Percentiles rank a stretch among this genome's conserved stretches.
Conservation (phyloP, 2,113 vertebrate species). For the Trochalopteron elliotii region DNA sequence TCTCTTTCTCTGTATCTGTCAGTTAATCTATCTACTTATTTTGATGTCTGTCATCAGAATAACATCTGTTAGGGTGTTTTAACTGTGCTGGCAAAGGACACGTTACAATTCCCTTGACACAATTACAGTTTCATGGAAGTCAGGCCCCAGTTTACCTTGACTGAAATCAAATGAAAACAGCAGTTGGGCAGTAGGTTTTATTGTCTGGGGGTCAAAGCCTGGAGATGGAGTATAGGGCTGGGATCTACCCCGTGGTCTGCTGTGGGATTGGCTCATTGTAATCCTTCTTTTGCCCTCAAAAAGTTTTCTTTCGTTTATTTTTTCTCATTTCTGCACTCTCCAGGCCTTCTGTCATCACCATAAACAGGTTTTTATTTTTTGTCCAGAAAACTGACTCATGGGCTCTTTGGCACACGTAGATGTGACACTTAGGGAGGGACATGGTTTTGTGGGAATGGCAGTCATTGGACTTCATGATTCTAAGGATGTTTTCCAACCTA, state of each 20-base stretch:
- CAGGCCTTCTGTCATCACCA: not conserved
- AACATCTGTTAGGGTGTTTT: not conserved
- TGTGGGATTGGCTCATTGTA: not conserved
- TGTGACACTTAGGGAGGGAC: not conserved
- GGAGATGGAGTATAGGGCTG: not conserved
- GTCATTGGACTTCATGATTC: not conserved
- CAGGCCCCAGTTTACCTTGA: not conserved
- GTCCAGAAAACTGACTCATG: not conserved
- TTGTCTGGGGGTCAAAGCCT: not conserved
- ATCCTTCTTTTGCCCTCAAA: not conserved
- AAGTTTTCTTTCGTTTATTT: not conserved
- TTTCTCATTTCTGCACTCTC: not conserved
- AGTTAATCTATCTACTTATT: constrained; percentile 43
- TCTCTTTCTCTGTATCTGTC: constrained; percentile 18
- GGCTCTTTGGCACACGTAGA: not conserved
- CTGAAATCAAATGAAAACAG: not conserved
- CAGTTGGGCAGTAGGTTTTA: not conserved
- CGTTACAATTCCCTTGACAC: not conserved
- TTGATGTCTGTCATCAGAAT: constrained; percentile 39
- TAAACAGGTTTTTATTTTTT: not conserved
- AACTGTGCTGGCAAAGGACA: not conserved
- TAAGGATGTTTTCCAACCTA: not conserved
- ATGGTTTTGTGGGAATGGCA: not conserved
- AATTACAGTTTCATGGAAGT: not conserved
- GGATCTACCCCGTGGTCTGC: not conserved